These are phyloP conservation scores for Delia radicum DNA, from an alignment of 1,140 invertebrate species.

Conservation along the genomic window DNA sequence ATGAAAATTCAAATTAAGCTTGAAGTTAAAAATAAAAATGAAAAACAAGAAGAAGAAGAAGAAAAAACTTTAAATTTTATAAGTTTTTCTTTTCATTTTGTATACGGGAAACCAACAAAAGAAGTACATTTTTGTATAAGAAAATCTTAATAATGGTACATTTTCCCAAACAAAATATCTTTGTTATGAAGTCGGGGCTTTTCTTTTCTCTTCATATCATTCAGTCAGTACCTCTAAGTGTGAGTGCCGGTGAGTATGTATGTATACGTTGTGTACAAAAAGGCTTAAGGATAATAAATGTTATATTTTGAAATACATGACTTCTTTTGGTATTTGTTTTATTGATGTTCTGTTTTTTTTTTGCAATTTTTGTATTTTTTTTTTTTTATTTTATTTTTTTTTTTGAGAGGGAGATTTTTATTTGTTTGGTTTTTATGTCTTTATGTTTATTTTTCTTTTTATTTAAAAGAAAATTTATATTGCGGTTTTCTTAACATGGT, in stretches of 20 bases:
- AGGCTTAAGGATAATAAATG: conserved; percentile 22
- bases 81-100: background rate
- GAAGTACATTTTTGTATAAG: background rate
- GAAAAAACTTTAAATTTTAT: background rate
- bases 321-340: conserved; percentile 5
- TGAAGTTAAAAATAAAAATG: background rate
- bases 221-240: background rate
- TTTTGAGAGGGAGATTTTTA: background rate
- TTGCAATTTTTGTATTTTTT: no score
- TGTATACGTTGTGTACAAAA: background rate
- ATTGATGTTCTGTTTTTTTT: background rate
- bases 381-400: background rate
- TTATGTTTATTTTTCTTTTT: conserved; percentile 14
- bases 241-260: background rate
- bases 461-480: conserved; percentile 20
- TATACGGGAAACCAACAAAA: background rate
- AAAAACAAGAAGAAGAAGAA: no score
- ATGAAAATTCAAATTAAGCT: conserved; percentile 21
- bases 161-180: background rate
- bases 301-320: conserved; percentile 15
- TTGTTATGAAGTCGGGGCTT: background rate
- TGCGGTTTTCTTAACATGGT: conserved; percentile 22
- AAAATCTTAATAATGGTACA: no score
- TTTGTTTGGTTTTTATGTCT: conserved; percentile 12
- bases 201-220: background rate